A percentile compares a stretch with the other conserved stretches of the same genome.
phyloP scores from a whole-genome alignment of 1,140 invertebrate species.

The Helicorthomorpha holstii region DNA sequence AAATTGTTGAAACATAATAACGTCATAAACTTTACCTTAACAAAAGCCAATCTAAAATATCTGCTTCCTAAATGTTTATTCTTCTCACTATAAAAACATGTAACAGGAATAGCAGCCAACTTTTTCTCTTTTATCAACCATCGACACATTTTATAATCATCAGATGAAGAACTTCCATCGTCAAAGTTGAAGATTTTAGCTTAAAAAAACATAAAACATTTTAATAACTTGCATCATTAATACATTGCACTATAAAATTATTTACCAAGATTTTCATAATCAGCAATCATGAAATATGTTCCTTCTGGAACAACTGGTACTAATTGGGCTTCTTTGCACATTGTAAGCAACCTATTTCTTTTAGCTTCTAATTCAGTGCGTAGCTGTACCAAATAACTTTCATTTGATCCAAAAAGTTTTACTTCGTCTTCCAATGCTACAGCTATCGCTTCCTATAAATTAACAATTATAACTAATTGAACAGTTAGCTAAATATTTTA shows the following conservation, averaged over 20 bases:
- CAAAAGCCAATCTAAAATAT: conserved; percentile 77
- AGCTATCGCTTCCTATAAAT: conserved; percentile 69
- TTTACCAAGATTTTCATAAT: conserved; percentile 59
- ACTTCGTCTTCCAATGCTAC: conserved; percentile 76
- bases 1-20: no score
- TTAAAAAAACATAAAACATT: background rate
- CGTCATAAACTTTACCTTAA: conserved; percentile 50
- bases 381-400: conserved; percentile 73
- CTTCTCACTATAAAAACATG: conserved; percentile 70
- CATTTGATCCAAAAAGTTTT: conserved; percentile 41
- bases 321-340: conserved; percentile 53
- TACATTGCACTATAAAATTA: conserved; percentile 18
- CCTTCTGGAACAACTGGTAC: conserved; percentile 83
- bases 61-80: conserved; percentile 74
- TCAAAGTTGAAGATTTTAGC: conserved; percentile 10
- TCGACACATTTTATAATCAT: conserved; percentile 84
- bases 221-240: background rate
- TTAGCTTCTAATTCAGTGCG: conserved; percentile 61
- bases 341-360: conserved; percentile 57
- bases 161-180: conserved; percentile 25
- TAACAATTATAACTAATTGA: background rate
- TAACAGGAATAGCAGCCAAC: conserved; percentile 79
- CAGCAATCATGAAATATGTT: conserved; percentile 91
- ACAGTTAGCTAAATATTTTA: background rate
- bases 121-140: conserved; percentile 90